Percentiles rank a stretch among this genome's conserved stretches.
phyloP scores from a whole-genome alignment of 2,888 invertebrate species.

The Malthinus flaveolus region DNA sequence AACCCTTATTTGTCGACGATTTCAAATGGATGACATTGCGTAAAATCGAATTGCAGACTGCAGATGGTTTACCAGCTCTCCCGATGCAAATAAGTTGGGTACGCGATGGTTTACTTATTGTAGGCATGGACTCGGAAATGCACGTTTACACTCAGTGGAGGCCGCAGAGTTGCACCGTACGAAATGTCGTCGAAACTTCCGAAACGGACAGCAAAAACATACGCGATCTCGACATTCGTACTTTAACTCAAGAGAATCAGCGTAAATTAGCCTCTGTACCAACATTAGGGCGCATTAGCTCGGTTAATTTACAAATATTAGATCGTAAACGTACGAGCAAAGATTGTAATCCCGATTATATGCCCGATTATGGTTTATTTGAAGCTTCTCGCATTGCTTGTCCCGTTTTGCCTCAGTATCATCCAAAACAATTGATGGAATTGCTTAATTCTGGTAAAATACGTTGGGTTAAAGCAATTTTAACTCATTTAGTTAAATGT shows the following conservation, averaged over 20 bases:
- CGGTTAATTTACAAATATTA: conserved; percentile 79
- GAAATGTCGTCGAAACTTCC: conserved; percentile 59
- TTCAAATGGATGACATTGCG: conserved; percentile 96
- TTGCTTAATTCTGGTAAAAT: conserved; percentile 97
- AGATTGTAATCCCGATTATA: conserved; percentile 68
- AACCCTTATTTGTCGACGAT: conserved; percentile 87
- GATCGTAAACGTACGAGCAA: conserved; percentile 65
- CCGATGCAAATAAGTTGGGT: conserved; percentile 99
- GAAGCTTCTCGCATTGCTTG: conserved; percentile 97
- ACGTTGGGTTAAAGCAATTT: conserved; percentile 96
- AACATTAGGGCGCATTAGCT: conserved; percentile 79
- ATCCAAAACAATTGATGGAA: conserved; percentile 98
- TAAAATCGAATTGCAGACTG: conserved; percentile 87
- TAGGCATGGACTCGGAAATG: conserved; percentile 99
- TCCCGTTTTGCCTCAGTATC: conserved; percentile 97
- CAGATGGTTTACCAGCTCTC: conserved; percentile 93
- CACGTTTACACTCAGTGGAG: conserved; percentile 99
- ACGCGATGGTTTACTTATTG: conserved; percentile 94
- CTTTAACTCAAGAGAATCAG: conserved; percentile 69
- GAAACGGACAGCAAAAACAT: conserved; percentile 66
- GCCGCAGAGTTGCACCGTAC: conserved; percentile 59
- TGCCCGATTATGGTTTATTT: conserved; percentile 93
- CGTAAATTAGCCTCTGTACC: conserved; percentile 71
- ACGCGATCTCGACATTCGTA: conserved; percentile 70
- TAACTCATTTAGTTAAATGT: conserved; percentile 92